A percentile compares a stretch with the other conserved stretches of the same genome.
Conservation (phyloP, 2,113 vertebrate species). For the Chrysemys picta region DNA sequence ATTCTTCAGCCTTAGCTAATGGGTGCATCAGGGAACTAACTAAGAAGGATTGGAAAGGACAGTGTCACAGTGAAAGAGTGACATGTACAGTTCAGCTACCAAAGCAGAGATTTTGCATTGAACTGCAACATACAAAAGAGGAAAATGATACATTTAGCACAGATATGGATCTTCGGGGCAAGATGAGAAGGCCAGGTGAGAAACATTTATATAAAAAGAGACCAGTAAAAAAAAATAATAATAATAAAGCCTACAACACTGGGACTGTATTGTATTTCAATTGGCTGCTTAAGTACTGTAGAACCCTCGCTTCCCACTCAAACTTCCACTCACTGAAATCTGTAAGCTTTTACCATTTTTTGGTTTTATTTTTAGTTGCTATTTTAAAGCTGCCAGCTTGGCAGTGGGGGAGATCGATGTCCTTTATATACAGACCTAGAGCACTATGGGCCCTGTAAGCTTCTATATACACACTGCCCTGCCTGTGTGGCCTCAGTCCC, state of each 20-base stretch:
- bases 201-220: neutral
- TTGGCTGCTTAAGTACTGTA: neutral
- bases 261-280: neutral
- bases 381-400: neutral
- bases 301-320: neutral
- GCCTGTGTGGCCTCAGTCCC: neutral
- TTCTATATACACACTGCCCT: neutral
- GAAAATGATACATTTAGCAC: neutral
- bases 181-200: neutral
- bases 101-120: neutral
- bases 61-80: neutral
- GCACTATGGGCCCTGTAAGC: fast-evolving
- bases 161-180: neutral
- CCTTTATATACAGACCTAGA: neutral
- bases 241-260: neutral
- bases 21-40: neutral
- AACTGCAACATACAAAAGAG: neutral
- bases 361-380: neutral
- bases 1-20: slow-evolving; percentile 17
- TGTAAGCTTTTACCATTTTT: neutral
- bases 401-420: neutral
- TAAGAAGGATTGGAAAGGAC: neutral
- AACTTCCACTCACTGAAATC: neutral
- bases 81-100: neutral
- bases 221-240: neutral